These are phyloP conservation scores for Lampris megalopsis DNA, from an alignment of 2,113 vertebrate species.

Conservation along the genomic window DNA sequence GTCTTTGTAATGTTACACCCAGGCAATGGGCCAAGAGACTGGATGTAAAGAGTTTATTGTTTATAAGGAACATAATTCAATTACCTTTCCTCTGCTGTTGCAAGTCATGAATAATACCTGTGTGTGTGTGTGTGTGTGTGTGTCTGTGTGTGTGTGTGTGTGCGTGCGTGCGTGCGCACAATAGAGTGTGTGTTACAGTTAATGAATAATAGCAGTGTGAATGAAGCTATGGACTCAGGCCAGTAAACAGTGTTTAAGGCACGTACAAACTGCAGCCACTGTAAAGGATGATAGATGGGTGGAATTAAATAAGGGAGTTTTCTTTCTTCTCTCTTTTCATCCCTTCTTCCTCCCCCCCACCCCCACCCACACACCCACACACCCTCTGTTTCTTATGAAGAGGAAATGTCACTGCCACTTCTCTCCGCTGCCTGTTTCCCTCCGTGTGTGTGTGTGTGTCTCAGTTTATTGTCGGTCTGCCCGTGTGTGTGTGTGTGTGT, in stretches of 20 bases:
- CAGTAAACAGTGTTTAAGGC: constrained; percentile 77
- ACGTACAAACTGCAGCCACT: constrained; percentile 60
- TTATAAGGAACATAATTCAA: constrained; percentile 76
- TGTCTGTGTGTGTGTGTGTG: constrained; percentile 21
- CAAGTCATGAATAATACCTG: constrained; percentile 72
- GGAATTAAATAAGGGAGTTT: constrained; percentile 59
- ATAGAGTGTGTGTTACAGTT: constrained; percentile 37
- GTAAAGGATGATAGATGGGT: constrained; percentile 64
- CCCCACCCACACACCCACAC: background rate
- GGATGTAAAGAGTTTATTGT: constrained; percentile 61
- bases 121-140: constrained; percentile 11
- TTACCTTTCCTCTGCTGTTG: constrained; percentile 73
- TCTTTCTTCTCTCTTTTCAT: constrained; percentile 22
- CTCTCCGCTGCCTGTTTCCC: constrained; percentile 56
- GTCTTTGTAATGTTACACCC: constrained; percentile 4
- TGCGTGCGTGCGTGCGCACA: background rate
- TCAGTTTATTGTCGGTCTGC: constrained; percentile 40
- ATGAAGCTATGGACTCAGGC: constrained; percentile 69
- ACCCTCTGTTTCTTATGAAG: constrained; percentile 49
- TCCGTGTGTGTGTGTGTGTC: constrained; percentile 44
- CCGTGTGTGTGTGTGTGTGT: constrained; percentile 12
- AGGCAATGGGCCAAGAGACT: constrained; percentile 43
- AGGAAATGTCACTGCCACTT: constrained; percentile 54
- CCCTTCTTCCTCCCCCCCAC: constrained; percentile 6
- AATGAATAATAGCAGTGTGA: constrained; percentile 75